Evolutionary conservation across 2,797 vertebrate genomes (phyloP).

Genomic region (Dendrocincla fuliginosa): DNA sequence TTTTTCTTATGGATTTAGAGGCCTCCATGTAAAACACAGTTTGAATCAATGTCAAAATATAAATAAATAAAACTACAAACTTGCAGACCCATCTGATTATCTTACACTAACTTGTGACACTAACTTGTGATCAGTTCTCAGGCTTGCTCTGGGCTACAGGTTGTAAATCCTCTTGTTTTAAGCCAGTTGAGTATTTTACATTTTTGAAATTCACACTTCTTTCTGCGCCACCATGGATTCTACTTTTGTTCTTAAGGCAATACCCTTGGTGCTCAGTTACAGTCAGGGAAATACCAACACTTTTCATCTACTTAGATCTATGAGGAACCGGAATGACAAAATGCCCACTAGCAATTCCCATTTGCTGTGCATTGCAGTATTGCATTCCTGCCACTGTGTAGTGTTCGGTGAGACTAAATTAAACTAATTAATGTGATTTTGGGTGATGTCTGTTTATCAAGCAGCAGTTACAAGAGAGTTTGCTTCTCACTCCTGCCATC

Average conservation of each 20-base stretch:
- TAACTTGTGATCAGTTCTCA: background rate
- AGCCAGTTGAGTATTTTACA: background rate
- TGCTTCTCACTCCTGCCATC: background rate
- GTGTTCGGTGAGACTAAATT: background rate
- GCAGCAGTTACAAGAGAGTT: background rate
- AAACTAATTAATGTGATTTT: slow-evolving; percentile 5
- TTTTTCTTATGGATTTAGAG: background rate
- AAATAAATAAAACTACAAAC: background rate
- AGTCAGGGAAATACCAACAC: background rate
- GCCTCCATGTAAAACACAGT: background rate
- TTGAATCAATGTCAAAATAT: background rate
- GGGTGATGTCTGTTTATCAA: background rate
- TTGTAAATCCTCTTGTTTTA: background rate
- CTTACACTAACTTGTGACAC: background rate
- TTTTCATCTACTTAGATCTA: background rate
- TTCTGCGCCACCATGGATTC: background rate
- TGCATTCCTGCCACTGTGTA: background rate
- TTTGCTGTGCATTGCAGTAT: background rate
- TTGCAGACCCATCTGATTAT: background rate
- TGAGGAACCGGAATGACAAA: background rate
- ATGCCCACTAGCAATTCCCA: background rate
- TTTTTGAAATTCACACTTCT: background rate
- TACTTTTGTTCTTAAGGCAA: background rate
- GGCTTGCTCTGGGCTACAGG: background rate
- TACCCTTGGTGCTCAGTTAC: background rate